Base-by-base conservation (phyloP, 2,113 vertebrate species). In the Aleadryas rufinucha region DNA sequence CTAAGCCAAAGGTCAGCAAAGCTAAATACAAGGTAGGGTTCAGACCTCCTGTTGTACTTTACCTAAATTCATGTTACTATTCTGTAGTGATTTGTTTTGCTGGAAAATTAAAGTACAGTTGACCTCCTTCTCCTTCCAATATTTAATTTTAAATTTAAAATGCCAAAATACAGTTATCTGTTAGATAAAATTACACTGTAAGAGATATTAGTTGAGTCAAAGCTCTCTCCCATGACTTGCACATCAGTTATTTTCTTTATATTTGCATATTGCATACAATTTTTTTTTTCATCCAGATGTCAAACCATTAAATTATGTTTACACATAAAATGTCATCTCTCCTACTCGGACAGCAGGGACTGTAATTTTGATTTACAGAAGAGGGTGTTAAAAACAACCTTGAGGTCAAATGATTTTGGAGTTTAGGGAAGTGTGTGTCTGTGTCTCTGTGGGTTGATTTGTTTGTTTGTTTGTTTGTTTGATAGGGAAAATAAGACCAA, bases 1-100 rank as follows among this genome's bases (percentile, higher is more conserved):
- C 64, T 72, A 85, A 94, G 49, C 4, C 45, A 96, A 91, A 95
- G 75, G 90, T 94, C 76, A 92, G 54, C 57, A 77, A 66, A 94
- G 16, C 42, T 90, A 90, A 77, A 88, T 52, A 65, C 7, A 74
- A 57, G 44, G 7, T 18, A 60, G 2, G 6, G 16, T 57, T 71
- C 15, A 53, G 50, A 63, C 23, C 4, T 87, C 61, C 17, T 39
- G 41, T 37, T 94, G 35, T 50, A 41, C 24, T 70, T 87, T 47
- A 71, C 28, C 11, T 78, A 68, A 87, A 66, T 49, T 64, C 12
- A 8, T 74, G 42, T 39, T 6, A 13, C 54, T 89, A 35, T 60
- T 70, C 20, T 76, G 21, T 26, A 45, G 30, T 11, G 8, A 74
- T 41, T 59, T 7, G 7, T 72, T 64, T 89, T 84, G 14, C 39